These are phyloP conservation scores for Caenorhabditis virilis DNA, from an alignment of 2,888 invertebrate species.

Conservation along the genomic window DNA sequence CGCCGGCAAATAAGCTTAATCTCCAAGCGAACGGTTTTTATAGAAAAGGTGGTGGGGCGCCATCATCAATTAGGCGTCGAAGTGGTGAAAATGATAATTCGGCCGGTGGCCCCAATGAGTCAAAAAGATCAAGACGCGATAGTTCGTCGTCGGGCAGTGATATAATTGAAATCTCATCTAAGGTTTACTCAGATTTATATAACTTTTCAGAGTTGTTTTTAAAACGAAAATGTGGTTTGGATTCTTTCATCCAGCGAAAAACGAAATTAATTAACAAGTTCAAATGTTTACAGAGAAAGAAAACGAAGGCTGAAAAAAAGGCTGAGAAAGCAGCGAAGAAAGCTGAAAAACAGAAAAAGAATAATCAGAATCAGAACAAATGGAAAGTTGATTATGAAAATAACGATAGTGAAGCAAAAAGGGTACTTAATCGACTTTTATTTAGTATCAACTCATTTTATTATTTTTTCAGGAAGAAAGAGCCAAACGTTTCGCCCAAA, in stretches of 20 bases:
- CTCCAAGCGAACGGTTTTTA: constrained; percentile 32
- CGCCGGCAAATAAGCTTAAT: constrained; percentile 48
- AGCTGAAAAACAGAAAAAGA: constrained; percentile 25
- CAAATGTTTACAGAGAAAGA: not conserved
- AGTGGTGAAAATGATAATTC: not conserved
- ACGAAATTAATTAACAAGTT: not conserved
- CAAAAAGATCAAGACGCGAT: constrained; percentile 15
- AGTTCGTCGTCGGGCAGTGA: constrained; percentile 25
- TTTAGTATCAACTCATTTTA: not conserved
- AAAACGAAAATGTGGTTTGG: too few species aligned
- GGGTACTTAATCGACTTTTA: constrained; percentile 6
- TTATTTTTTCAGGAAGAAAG: constrained; percentile 45
- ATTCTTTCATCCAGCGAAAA: too few species aligned
- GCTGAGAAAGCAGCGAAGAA: constrained; percentile 24
- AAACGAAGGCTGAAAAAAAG: constrained; percentile 10
- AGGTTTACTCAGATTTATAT: constrained; percentile 14
- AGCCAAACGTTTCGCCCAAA: constrained; percentile 49
- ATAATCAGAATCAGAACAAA: constrained; percentile 1
- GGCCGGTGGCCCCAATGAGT: not conserved
- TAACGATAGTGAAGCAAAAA: constrained; percentile 13
- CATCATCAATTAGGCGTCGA: not conserved
- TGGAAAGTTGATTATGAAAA: constrained; percentile 20
- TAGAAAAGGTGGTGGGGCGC: not conserved
- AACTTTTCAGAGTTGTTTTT: not conserved
- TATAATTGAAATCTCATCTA: constrained; percentile 28